phyloP scores from a whole-genome alignment of 2,797 vertebrate species.

The Balearica regulorum region DNA sequence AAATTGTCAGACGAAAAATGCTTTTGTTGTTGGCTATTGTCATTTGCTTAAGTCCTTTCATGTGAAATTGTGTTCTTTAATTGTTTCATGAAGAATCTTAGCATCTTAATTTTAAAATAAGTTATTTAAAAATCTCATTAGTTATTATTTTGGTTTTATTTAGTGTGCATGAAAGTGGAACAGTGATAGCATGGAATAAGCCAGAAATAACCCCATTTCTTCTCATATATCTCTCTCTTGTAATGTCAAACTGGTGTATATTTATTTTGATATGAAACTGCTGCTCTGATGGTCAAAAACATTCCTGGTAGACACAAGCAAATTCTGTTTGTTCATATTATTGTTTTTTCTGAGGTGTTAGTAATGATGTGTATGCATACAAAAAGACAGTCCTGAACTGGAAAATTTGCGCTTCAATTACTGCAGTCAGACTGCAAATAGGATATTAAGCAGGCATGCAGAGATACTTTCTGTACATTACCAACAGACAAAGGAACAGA shows the following conservation, averaged over 20 bases:
- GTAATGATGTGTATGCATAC: neutral
- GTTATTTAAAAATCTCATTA: neutral
- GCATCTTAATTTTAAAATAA: slow-evolving; percentile 6
- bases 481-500: neutral
- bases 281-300: neutral
- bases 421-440: neutral
- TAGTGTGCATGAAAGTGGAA: neutral
- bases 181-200: neutral
- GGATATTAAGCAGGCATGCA: neutral
- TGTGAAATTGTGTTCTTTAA: neutral
- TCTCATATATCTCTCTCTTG: neutral
- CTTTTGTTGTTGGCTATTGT: neutral
- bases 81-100: slow-evolving; percentile 14
- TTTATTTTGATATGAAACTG: neutral
- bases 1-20: neutral
- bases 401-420: neutral
- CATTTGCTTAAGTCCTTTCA: neutral
- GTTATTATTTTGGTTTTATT: slow-evolving; percentile 8
- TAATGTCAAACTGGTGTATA: neutral
- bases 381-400: neutral
- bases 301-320: neutral
- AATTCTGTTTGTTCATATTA: neutral
- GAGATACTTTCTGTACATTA: neutral
- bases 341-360: neutral
- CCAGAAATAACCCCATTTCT: neutral